Conservation (phyloP, 2,113 vertebrate genomes). For the Coregonus clupeaformis region DNA sequence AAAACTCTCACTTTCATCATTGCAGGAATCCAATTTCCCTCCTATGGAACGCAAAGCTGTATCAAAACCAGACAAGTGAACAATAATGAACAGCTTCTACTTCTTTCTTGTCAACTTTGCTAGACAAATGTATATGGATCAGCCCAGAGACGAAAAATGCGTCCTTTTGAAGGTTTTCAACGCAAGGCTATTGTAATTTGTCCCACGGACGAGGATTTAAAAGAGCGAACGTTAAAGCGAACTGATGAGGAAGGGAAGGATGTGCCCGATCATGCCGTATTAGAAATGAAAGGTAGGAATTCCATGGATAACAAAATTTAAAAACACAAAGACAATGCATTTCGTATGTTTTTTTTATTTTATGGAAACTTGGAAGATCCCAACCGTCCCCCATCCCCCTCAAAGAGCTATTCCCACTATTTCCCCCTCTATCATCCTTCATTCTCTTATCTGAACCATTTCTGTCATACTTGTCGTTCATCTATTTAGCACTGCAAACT, state of each 20-base stretch:
- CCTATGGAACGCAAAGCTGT: slow-evolving; percentile 66
- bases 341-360: slow-evolving; percentile 60
- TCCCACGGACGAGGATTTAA: slow-evolving; percentile 93
- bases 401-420: slow-evolving; percentile 62
- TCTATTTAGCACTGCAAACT: slow-evolving; percentile 64
- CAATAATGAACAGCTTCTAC: slow-evolving; percentile 79
- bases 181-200: slow-evolving; percentile 96
- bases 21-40: slow-evolving; percentile 71
- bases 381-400: slow-evolving; percentile 18
- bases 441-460: slow-evolving; percentile 43
- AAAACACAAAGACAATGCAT: slow-evolving; percentile 76
- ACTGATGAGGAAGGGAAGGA: slow-evolving; percentile 95
- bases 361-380: slow-evolving; percentile 75
- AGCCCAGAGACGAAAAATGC: slow-evolving; percentile 97
- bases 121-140: slow-evolving; percentile 98
- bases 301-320: slow-evolving; percentile 69
- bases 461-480: slow-evolving; percentile 47
- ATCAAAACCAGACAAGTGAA: slow-evolving; percentile 62
- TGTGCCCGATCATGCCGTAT: slow-evolving; percentile 92
- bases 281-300: slow-evolving; percentile 98
- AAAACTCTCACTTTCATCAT: slow-evolving; percentile 72
- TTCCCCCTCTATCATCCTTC: slow-evolving; percentile 46
- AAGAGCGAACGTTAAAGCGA: slow-evolving; percentile 92
- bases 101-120: slow-evolving; percentile 76
- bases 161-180: slow-evolving; percentile 97